A percentile compares a stretch with the other conserved stretches of the same genome.
phyloP scores from a whole-genome alignment of 2,113 vertebrate species.

The Prietella phreatophila region DNA sequence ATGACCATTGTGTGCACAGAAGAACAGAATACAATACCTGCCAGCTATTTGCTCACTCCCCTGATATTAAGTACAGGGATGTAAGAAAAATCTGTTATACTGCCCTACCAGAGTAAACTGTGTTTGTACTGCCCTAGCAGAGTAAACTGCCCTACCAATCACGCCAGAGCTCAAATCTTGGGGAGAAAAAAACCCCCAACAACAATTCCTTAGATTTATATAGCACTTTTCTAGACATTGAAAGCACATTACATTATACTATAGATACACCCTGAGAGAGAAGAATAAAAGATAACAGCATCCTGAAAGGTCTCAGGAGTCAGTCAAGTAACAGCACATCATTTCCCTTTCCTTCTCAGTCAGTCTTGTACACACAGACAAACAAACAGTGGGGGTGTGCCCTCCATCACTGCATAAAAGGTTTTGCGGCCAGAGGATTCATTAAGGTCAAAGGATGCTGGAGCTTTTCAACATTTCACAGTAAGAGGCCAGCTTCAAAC shows the following conservation, averaged over 20 bases:
- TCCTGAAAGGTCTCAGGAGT: neutral
- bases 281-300: conserved; percentile 8
- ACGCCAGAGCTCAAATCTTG: conserved; percentile 37
- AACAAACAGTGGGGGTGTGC: conserved; percentile 8
- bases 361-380: neutral
- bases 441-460: conserved; percentile 45
- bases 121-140: neutral
- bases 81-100: neutral
- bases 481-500: conserved; percentile 59
- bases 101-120: neutral
- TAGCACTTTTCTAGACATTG: too few species aligned
- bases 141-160: conserved; percentile 29
- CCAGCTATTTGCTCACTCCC: conserved; percentile 4
- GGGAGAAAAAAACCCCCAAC: conserved; percentile 6
- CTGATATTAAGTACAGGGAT: neutral
- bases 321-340: conserved; percentile 1
- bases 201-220: too few species aligned
- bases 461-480: conserved; percentile 42
- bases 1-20: neutral
- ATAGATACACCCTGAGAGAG: conserved; percentile 1
- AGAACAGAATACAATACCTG: neutral
- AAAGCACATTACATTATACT: neutral
- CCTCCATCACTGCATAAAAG: conserved; percentile 33
- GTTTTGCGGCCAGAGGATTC: conserved; percentile 16
- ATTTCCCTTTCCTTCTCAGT: conserved; percentile 2